Evolutionary conservation across 2,888 invertebrate genomes (phyloP).

Genomic region (Drosophila acutilabella): DNA sequence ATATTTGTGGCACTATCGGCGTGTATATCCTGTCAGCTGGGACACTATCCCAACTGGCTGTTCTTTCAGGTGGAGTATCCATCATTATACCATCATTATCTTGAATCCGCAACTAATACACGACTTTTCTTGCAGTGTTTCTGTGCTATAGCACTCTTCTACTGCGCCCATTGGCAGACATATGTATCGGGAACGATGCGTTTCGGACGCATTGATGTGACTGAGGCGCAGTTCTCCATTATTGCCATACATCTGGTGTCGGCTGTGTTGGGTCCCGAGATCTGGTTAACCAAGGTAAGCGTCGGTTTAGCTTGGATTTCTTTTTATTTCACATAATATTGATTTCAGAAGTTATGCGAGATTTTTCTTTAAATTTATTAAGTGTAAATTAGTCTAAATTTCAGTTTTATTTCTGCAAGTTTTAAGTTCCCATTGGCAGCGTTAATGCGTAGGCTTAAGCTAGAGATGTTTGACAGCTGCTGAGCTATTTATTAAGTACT

Average conservation of each 20-base stretch:
- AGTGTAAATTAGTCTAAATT: slow-evolving; percentile 12
- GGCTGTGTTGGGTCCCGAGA: slow-evolving; percentile 92
- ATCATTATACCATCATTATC: neutral
- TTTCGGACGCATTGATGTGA: slow-evolving; percentile 97
- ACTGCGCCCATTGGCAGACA: slow-evolving; percentile 99
- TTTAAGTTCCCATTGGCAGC: slow-evolving; percentile 1
- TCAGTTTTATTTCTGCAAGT: slow-evolving; percentile 13
- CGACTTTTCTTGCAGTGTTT: slow-evolving; percentile 89
- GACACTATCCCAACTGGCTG: slow-evolving; percentile 96
- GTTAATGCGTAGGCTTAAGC: slow-evolving; percentile 6
- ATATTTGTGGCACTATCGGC: slow-evolving; percentile 99
- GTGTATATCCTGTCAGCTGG: slow-evolving; percentile 96
- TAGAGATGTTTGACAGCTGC: slow-evolving; percentile 3
- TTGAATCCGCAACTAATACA: neutral
- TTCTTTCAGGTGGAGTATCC: slow-evolving; percentile 90
- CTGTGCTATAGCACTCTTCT: slow-evolving; percentile 97
- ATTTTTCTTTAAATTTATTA: slow-evolving; percentile 17
- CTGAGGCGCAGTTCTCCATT: slow-evolving; percentile 98
- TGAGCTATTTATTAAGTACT: slow-evolving; percentile 9
- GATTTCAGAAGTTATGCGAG: slow-evolving; percentile 37
- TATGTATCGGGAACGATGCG: slow-evolving; percentile 97
- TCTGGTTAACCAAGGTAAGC: slow-evolving; percentile 93
- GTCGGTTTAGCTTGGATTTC: neutral
- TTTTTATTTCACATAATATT: slow-evolving; percentile 3
- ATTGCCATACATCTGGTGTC: slow-evolving; percentile 95